Base-by-base conservation (phyloP, 1,140 invertebrate species). In the Diploscapter pachys region DNA sequence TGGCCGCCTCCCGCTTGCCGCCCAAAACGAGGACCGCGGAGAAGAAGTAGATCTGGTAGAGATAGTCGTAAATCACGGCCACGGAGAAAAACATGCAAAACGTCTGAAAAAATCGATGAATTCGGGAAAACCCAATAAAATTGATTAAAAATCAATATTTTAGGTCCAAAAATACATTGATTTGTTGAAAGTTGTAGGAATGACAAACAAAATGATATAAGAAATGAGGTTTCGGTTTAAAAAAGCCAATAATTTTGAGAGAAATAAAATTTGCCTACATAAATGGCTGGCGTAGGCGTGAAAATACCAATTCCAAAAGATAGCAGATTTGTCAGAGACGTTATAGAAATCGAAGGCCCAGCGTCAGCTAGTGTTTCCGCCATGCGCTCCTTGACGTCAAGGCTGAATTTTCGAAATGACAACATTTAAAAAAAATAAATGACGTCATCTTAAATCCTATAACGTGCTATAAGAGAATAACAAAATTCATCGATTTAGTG, bases 281-380 rank as follows among this genome's bases (percentile, higher is more conserved):
- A 90, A 3, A 98, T 93, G 5, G 83, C 83, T 48, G 93, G 94
- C 83, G 97, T 98, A 3, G 94, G 93, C 57, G 93, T 95, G 78
- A 94, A 91, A 77, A 95, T 93, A 31, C 96, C 95, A 70, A 98
- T 96, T 86, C 92, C 93, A 87, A 98, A 96, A 31, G 93, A 95
- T 75, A 97, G 90, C 88, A 96, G 92, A 86, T 98, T 94, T 0
- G 95, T 98, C n/a, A 98, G 88, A 0, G 95, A 96, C 2, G 96
- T 98, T 76, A 98, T 96, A 51, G 95, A 97, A 72, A 98, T 96
- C 3, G 95, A 97, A 9, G 97, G 94, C 0, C 94, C 95, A n/a
- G 95, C 94, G 86, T 95, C 93, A 63, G 92, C 93, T 82, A 96
- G 89, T 86, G 92, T 93, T 64, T 91, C 88, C 0, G 91, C 93